phyloP scores from a whole-genome alignment of 1,140 invertebrate genomes.

The Stegodyphus mimosarum region DNA sequence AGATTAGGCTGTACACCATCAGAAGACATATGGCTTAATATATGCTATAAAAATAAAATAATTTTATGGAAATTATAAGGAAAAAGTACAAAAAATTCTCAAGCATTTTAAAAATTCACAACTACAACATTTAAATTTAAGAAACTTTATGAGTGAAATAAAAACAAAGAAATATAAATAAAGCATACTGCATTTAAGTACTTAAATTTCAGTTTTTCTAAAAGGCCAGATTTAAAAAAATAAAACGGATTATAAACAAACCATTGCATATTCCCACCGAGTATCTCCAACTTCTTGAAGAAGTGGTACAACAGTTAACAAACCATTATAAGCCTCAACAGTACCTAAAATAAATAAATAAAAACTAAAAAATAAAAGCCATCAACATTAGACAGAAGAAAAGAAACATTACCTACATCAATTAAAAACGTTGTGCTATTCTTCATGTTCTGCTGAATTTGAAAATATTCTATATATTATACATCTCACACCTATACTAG shows the following conservation, averaged over 20 bases:
- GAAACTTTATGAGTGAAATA: neutral
- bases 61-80: neutral
- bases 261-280: slow-evolving; percentile 69
- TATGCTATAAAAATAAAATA: slow-evolving; percentile 70
- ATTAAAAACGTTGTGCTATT: neutral
- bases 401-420: no score
- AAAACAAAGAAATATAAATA: neutral
- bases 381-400: neutral
- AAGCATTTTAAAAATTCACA: neutral
- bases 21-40: slow-evolving; percentile 74
- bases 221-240: neutral
- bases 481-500: neutral
- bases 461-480: neutral
- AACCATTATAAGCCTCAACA: slow-evolving; percentile 77
- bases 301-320: slow-evolving; percentile 74
- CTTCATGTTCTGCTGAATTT: neutral
- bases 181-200: neutral
- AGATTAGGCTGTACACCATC: slow-evolving; percentile 76
- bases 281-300: slow-evolving; percentile 75
- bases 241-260: slow-evolving; percentile 10
- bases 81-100: neutral
- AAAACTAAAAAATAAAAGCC: neutral
- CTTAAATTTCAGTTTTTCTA: neutral
- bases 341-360: slow-evolving; percentile 64
- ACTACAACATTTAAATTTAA: neutral